These are phyloP conservation scores for Pholis gunnellus DNA, from an alignment of 2,113 vertebrate genomes.

Conservation along the genomic window DNA sequence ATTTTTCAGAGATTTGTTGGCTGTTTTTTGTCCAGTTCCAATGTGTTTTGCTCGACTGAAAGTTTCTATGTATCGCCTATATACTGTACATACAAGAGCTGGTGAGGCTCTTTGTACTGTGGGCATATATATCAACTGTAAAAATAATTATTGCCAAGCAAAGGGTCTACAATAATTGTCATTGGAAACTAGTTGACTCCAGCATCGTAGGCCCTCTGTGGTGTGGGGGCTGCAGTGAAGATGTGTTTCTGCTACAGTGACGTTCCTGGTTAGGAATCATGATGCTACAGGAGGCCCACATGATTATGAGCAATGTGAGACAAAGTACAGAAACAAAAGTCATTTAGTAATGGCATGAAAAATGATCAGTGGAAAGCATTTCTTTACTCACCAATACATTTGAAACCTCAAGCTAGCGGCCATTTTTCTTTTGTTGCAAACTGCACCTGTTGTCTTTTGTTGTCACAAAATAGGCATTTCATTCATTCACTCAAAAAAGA, in stretches of 20 bases:
- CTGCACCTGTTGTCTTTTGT: conserved; percentile 83
- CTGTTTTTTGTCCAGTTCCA: not conserved
- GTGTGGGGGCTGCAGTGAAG: not conserved
- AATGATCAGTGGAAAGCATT: not conserved
- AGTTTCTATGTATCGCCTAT: not conserved
- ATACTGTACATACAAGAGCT: not conserved
- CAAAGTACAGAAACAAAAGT: not conserved
- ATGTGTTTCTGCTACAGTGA: conserved; percentile 58
- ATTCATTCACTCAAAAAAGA: conserved; percentile 78
- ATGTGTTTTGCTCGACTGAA: not conserved
- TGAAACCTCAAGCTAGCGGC: conserved; percentile 25
- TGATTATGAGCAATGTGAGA: not conserved
- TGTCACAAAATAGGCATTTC: conserved; percentile 81
- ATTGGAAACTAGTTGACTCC: not conserved
- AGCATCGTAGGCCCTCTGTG: not conserved
- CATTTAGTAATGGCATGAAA: conserved; percentile 3
- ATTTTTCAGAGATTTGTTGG: conserved; percentile 57
- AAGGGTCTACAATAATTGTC: too few relatives aligned
- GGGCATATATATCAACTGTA: too few relatives aligned
- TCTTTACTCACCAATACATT: not conserved
- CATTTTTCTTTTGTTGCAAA: conserved; percentile 49
- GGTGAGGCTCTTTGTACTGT: not conserved
- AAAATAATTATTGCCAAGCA: too few relatives aligned
- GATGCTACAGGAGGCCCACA: conserved; percentile 62
- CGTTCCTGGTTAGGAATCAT: conserved; percentile 34